Conservation (phyloP, 2,888 invertebrate species). For the Sipunculus nudus region DNA sequence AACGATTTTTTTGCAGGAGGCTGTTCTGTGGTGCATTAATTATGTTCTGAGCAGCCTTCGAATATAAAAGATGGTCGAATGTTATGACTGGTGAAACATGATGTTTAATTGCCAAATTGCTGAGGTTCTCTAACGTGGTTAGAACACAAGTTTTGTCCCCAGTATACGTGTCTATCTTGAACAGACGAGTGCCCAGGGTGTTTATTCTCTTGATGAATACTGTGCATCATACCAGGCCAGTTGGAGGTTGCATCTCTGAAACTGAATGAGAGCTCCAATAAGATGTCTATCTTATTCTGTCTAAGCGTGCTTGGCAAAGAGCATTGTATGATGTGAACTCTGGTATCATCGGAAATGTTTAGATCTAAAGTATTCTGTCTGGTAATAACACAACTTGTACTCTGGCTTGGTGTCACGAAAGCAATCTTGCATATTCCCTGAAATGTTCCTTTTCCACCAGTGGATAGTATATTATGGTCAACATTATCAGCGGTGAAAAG, state of each 20-base stretch:
- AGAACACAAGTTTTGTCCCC: too few relatives aligned
- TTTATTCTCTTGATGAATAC: too few relatives aligned
- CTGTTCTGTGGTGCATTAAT: too few relatives aligned
- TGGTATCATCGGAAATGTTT: not conserved
- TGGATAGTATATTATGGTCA: conserved; percentile 5
- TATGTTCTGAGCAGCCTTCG: too few relatives aligned
- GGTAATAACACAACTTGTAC: not conserved
- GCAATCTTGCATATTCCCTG: conserved; percentile 7
- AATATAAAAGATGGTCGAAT: too few relatives aligned
- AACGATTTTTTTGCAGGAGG: too few relatives aligned
- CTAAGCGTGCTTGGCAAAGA: not conserved
- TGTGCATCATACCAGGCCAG: not conserved
- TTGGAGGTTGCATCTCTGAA: not conserved
- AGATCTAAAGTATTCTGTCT: not conserved
- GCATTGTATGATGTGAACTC: not conserved
- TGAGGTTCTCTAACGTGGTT: too few relatives aligned
- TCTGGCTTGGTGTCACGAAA: not conserved
- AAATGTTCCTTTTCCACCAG: conserved; percentile 8
- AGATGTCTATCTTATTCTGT: too few relatives aligned
- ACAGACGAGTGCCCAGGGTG: too few relatives aligned
- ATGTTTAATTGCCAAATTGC: too few relatives aligned
- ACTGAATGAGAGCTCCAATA: not conserved
- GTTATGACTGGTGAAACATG: too few relatives aligned
- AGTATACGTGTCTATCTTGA: too few relatives aligned
- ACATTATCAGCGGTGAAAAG: conserved; percentile 2